Conservation (phyloP, 2,888 invertebrate genomes). For the Neoascia interrupta region DNA sequence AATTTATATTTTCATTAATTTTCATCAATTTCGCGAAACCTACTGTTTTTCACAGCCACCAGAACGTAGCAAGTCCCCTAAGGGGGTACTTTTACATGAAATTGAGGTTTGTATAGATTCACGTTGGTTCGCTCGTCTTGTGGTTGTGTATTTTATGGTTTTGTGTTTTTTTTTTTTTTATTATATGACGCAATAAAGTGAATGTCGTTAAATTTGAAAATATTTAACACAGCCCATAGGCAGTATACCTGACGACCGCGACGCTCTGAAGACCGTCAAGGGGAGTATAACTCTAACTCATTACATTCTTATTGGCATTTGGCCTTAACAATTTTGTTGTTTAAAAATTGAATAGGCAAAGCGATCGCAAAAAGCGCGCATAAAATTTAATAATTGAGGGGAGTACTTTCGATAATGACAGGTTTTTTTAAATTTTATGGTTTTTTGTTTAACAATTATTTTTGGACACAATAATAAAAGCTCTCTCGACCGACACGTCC, state of each 20-base stretch:
- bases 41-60: not conserved
- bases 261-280: not conserved
- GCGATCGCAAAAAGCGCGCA: too few species aligned
- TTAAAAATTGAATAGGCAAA: not conserved
- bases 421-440: too few species aligned
- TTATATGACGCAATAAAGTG: constrained; percentile 31
- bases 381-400: too few species aligned
- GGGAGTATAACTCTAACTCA: constrained; percentile 7
- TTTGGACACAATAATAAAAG: too few species aligned
- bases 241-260: too few species aligned
- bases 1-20: constrained; percentile 52
- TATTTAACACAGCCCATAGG: too few species aligned
- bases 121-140: not conserved
- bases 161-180: too few species aligned
- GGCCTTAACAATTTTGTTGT: not conserved
- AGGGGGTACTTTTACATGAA: constrained; percentile 36
- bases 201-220: constrained; percentile 30
- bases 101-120: constrained; percentile 10
- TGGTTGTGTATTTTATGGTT: too few species aligned
- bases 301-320: constrained; percentile 25
- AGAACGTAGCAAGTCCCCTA: not conserved
- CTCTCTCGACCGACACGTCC: too few species aligned
- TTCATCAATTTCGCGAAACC: constrained; percentile 51
- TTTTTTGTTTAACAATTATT: too few species aligned
- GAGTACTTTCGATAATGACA: too few species aligned